These are phyloP conservation scores for Parasteatoda lunata DNA, from an alignment of 2,888 invertebrate genomes.

Conservation along the genomic window DNA sequence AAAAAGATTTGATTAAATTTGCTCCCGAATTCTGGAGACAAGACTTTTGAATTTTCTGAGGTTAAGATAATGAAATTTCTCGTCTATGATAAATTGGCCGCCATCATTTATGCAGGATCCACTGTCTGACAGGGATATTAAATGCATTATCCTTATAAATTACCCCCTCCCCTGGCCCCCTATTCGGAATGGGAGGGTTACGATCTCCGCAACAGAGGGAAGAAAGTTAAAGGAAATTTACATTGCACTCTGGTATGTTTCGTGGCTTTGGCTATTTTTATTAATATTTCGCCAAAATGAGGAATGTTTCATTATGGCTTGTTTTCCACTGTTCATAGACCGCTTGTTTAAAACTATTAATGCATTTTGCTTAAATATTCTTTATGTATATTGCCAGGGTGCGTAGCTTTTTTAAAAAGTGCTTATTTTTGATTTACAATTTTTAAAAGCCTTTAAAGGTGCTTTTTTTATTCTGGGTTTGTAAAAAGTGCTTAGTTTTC, in stretches of 20 bases:
- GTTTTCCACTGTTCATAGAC: too few species aligned
- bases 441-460: too few species aligned
- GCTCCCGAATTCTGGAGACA: slow-evolving; percentile 4
- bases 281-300: too few species aligned
- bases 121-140: slow-evolving; percentile 32
- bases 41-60: not conserved
- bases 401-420: too few species aligned
- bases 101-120: slow-evolving; percentile 42
- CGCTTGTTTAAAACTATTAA: too few species aligned
- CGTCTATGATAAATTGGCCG: slow-evolving; percentile 43
- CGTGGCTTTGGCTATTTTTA: not conserved
- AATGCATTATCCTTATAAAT: slow-evolving; percentile 27
- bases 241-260: not conserved
- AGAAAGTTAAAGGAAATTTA: not conserved
- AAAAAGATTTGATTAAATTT: slow-evolving; percentile 45
- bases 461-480: too few species aligned
- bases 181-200: not conserved
- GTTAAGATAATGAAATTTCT: slow-evolving; percentile 53
- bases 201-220: not conserved
- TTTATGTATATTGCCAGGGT: too few species aligned
- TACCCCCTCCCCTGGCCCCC: not conserved
- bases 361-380: too few species aligned
- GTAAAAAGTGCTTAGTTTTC: too few species aligned
- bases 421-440: too few species aligned
- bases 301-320: too few species aligned